Base-by-base conservation (phyloP, 2,888 invertebrate genomes). In the Aleiodes testaceus region DNA sequence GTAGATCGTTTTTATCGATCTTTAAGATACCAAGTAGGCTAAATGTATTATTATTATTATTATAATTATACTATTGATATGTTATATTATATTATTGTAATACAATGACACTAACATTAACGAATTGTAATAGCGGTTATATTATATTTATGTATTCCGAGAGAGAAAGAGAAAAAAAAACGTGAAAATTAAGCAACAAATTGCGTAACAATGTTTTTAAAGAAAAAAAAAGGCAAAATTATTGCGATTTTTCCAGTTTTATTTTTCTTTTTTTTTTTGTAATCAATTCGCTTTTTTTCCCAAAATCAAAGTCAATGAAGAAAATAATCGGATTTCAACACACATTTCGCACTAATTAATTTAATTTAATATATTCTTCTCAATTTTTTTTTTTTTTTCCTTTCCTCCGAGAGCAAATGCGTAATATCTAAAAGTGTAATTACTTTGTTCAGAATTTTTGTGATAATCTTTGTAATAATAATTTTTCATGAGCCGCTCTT, bases 121-220 rank as follows among this genome's bases (percentile, higher is more conserved):
- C 75, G 78, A 81, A 84, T 84, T 84, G 81, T 85, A 84, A 83
- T 78, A 83, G 83, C 82, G 82, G 79, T 80, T 84, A 80, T 79
- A 83, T 82, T 84, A 83, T 85, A 84, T 85, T 85, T 84, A 82
- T 85, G 80, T 84, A 84, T 78, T 82, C 80, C 80, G 80, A 79
- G 79, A 79, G 78, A 53, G 11, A 55, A n/a, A 66, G 36, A 44
- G 42, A 55, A 66, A 61, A 45, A 61, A 18, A 63, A 20, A 20
- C 26, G 22, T 42, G 44, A 47, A 50, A 22, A 50, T 65, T 55
- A 70, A 52, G 11, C 55, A 47, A 42, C 9, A 61, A 22, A 30
- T 42, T 53, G 65, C 53, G 50, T 61, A 49, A 50, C 50, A 42
- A 14, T 14, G 3, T 14, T 0, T 45, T 45, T 14, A 45, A n/a